Evolutionary conservation across 2,797 vertebrate species (phyloP).

Genomic region (Peromyscus eremicus): DNA sequence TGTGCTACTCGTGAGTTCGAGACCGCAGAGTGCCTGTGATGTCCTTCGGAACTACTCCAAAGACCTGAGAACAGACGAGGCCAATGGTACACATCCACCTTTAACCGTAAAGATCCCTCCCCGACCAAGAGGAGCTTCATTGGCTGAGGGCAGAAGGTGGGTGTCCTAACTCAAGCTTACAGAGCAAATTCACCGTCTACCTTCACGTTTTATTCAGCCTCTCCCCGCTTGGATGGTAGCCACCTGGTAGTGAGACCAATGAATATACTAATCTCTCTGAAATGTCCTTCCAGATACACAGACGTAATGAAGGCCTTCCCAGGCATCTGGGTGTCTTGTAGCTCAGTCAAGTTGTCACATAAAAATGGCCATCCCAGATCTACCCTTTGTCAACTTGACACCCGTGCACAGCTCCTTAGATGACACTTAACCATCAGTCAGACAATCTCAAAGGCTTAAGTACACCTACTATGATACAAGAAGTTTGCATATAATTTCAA

Average conservation of each 20-base stretch:
- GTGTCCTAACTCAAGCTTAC: neutral
- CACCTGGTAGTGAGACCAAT: fast-evolving
- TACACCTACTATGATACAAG: neutral
- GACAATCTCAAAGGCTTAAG: neutral
- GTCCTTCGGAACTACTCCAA: neutral
- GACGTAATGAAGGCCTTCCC: neutral
- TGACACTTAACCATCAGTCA: neutral
- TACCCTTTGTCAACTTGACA: neutral
- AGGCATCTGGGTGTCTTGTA: too few relatives aligned
- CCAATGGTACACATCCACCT: fast-evolving
- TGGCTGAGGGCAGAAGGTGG: neutral
- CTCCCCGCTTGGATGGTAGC: neutral
- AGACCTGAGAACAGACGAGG: neutral
- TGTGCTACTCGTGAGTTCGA: neutral
- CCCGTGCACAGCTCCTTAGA: neutral
- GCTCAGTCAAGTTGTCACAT: neutral
- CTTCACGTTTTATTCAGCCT: neutral
- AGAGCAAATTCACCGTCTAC: neutral
- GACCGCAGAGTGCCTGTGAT: neutral
- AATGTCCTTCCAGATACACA: neutral
- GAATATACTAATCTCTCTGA: neutral
- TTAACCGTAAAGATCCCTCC: neutral
- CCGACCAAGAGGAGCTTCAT: neutral
- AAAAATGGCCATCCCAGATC: too few relatives aligned
- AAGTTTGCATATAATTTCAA: neutral